A percentile compares a stretch with the other conserved stretches of the same genome.
phyloP scores from a whole-genome alignment of 2,113 vertebrate species.

The Callipepla squamata region DNA sequence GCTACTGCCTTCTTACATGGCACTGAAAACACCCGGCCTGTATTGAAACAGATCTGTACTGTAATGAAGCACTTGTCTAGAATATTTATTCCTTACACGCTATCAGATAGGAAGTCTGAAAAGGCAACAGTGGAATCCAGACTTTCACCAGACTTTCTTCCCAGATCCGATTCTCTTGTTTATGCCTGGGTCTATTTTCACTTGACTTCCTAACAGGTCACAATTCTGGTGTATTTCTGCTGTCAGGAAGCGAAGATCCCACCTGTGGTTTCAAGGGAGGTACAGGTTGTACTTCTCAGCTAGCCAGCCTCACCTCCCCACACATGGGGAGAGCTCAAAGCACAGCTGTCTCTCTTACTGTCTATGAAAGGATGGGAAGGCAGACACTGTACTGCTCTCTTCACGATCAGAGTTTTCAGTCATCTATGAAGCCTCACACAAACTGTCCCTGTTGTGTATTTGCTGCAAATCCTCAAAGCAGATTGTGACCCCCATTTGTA shows the following conservation, averaged over 20 bases:
- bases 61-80: neutral
- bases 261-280: neutral
- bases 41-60: neutral
- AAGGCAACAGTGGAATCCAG: neutral
- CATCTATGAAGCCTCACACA: neutral
- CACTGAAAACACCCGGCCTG: neutral
- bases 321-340: neutral
- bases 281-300: neutral
- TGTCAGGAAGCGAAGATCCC: neutral
- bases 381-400: neutral
- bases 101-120: neutral
- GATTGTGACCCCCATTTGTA: neutral
- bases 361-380: neutral
- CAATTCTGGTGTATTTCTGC: neutral
- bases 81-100: neutral
- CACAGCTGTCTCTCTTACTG: neutral
- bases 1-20: neutral
- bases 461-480: neutral
- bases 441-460: neutral
- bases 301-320: neutral
- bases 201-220: neutral
- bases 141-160: neutral
- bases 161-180: neutral
- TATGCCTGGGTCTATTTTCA: neutral
- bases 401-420: neutral